These are phyloP conservation scores for Montipora capitata DNA, from an alignment of 92 coral and sea anemone genomes.

Conservation along the genomic window DNA sequence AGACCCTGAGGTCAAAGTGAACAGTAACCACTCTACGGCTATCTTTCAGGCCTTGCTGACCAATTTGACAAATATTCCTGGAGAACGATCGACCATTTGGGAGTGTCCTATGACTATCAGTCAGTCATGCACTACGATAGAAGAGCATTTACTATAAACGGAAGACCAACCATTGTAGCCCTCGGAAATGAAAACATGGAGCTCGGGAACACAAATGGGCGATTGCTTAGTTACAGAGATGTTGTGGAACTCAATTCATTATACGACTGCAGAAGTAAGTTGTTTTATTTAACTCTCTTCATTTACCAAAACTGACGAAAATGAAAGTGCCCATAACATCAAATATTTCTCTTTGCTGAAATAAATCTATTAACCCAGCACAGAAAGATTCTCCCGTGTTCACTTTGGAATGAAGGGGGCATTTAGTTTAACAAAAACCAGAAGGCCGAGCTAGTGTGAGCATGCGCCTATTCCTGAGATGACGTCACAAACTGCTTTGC, in stretches of 20 bases:
- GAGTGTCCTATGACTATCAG: slow-evolving; percentile 79
- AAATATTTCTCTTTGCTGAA: not conserved
- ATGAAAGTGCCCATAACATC: accelerated
- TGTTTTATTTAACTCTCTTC: not conserved
- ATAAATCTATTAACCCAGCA: too few relatives aligned
- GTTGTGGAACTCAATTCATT: slow-evolving; percentile 85
- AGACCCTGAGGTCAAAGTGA: too few relatives aligned
- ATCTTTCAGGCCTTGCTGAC: slow-evolving; percentile 54
- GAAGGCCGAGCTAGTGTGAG: too few relatives aligned
- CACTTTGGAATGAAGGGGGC: too few relatives aligned
- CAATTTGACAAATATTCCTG: slow-evolving; percentile 86
- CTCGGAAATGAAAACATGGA: slow-evolving; percentile 73
- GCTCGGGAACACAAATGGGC: slow-evolving; percentile 34
- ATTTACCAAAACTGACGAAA: too few relatives aligned
- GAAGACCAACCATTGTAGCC: slow-evolving; percentile 83
- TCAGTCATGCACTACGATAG: slow-evolving; percentile 91
- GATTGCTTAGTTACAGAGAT: slow-evolving; percentile 72
- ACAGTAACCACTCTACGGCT: not conserved
- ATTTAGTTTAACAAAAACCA: too few relatives aligned
- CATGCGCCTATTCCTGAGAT: too few relatives aligned
- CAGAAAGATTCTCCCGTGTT: too few relatives aligned
- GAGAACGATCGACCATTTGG: slow-evolving; percentile 75
- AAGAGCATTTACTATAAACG: slow-evolving; percentile 75
- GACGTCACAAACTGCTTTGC: too few relatives aligned
- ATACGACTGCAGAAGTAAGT: slow-evolving; percentile 79